Evolutionary conservation across 2,888 invertebrate species (phyloP), one percentile per base, ranked within the genome.

Genomic region (Gymnosoma rotundatum): DNA sequence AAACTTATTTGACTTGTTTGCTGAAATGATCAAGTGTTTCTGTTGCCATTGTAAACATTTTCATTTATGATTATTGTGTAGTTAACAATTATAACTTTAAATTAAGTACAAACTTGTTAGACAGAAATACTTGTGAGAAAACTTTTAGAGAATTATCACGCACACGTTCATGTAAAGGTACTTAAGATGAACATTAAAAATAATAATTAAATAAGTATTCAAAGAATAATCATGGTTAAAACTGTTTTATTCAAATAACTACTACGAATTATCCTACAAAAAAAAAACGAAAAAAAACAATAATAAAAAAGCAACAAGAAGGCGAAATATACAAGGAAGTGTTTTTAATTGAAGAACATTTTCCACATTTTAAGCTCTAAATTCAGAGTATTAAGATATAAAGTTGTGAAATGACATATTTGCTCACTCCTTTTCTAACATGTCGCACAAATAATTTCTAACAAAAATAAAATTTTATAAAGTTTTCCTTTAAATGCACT

Each of bases 81-180:
- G 64, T 74, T 74, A 78, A 84, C 83, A 84, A 84, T 84, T 84
- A 84, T 78, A 84, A 81, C 69, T 84, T 70, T 70, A 84, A 64
- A 81, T 84, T 74, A 78, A 78, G 78, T 36, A 50, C 66, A 63
- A 84, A 84, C 78, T 84, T 84, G 73, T 78, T 73, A 81, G 84
- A 84, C 81, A 76, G 54, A 81, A 79, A 76, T 69, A 69, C 79
- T 76, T 83, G 50, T 67, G 61, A 67, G 21, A 50, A 74, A 80
- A 67, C 32, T 74, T 79, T 66, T 54, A 38, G 42, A 84, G 69
- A 32, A 74, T 84, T 84, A 84, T 67, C 81, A 81, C 81, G 78
- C 74, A 81, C 78, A 78, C 76, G 74, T 66, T 75, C 69, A 50
- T 61, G 42, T 50, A 12, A 63, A 76, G 69, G 80, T 78, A 69